Base-by-base conservation (phyloP, 2,888 invertebrate species). In the Tyria jacobaeae region DNA sequence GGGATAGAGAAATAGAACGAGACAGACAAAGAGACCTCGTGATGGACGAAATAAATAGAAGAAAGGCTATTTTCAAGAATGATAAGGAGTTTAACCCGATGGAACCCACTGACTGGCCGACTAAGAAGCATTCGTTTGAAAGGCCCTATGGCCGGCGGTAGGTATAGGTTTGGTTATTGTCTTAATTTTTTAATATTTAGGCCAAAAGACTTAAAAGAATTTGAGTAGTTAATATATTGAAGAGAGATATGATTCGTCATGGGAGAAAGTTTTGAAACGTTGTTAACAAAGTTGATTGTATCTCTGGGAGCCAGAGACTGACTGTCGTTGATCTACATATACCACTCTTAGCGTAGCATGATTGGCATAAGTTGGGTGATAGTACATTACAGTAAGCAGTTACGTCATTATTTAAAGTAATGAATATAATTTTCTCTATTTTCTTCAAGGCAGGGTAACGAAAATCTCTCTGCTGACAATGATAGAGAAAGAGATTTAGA, bases 401-500 rank as follows among this genome's bases (percentile, higher is more conserved):
- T n/a, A n/a, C n/a, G n/a, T n/a, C n/a, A n/a, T n/a, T n/a, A n/a
- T n/a, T n/a, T n/a, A n/a, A n/a, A n/a, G n/a, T n/a, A n/a, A 25
- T 49, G 15, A 25, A 3, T 9, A 31, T n/a, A 31, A 1, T 9
- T 50, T 12, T 51, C 17, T 12, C 12, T 17, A 12, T 57, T 35
- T 49, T 17, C 17, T 60, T 66, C 2, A 47, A 74, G 75, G 17
- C 35, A 69, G 41, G 37, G 37, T 15, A 62, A 59, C 3, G 64
- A 73, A 27, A 60, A 49, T 34, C 34, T 48, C 10, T 60, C 69
- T n/a, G 71, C n/a, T 31, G 39, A 31, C 10, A 4, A 5, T n/a
- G 55, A 55, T 12, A 55, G 27, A 9, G 54, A 57, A 0, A 24
- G 24, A 4, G 57, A 60, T 1, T n/a, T 50, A 1, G 70, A 75